Conservation (phyloP, 1,140 invertebrate genomes). For the Bombus waltoni region DNA sequence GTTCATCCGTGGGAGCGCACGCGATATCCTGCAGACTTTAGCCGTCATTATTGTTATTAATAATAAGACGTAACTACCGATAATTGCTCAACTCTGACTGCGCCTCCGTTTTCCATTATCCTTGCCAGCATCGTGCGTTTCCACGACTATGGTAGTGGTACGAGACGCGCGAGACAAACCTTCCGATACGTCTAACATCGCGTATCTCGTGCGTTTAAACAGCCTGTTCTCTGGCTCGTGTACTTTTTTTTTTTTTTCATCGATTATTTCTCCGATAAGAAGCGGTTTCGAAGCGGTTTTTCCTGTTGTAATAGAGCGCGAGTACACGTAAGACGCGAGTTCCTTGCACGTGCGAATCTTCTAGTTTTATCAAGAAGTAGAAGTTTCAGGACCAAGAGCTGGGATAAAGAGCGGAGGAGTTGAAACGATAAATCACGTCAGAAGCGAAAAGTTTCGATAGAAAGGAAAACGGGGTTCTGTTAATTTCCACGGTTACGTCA, state of each 20-base stretch:
- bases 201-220: not conserved
- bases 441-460: too few relatives aligned
- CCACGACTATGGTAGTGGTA: conserved; percentile 14
- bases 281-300: not conserved
- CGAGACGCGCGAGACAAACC: not conserved
- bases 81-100: conserved; percentile 81
- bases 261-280: not conserved
- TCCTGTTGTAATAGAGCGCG: not conserved
- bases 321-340: not conserved
- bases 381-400: too few relatives aligned
- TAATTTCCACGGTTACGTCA: too few relatives aligned
- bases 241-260: not conserved
- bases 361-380: too few relatives aligned
- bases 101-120: conserved; percentile 79
- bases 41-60: conserved; percentile 81
- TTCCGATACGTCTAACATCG: too few relatives aligned
- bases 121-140: conserved; percentile 61
- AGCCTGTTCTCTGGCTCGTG: not conserved
- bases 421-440: too few relatives aligned
- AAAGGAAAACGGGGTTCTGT: too few relatives aligned
- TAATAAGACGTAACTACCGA: conserved; percentile 81
- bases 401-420: too few relatives aligned
- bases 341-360: not conserved
- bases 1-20: conserved; percentile 79
- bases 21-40: conserved; percentile 77